Base-by-base conservation (phyloP, 2,113 vertebrate species). In the Osmerus eperlanus region DNA sequence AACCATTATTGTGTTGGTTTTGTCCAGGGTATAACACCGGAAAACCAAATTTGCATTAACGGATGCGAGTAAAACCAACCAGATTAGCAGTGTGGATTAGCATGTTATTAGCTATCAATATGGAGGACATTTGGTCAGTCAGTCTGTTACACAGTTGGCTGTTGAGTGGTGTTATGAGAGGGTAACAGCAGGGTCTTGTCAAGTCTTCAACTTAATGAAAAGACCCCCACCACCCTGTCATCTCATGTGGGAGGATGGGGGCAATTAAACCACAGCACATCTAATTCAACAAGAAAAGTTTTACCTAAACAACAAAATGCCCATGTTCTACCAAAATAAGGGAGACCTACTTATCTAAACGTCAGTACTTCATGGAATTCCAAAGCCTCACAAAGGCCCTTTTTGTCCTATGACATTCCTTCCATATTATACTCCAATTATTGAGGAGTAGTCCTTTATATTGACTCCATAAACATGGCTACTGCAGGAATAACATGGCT, bases 401-500 rank as follows among this genome's bases (percentile, higher is more conserved):
- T 87, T 84, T 78, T 85, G 78, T 81, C 63, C 55, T 59, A 74
- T 69, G 78, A 77, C 76, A 86, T 89, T 87, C 81, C 80, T 81
- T 75, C 80, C 82, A 84, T 84, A 84, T 74, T 85, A 83, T 74
- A 81, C 83, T 84, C 83, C 74, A 77, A 84, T 87, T 89, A 86
- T 82, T 70, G 78, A 72, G 78, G 84, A 84, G 77, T 76, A 78
- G 78, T 76, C 71, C 52, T 71, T 72, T 82, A 78, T 86, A 81
- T 81, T 75, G 76, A 84, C 86, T 90, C 82, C 75, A 79, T 87
- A 86, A 90, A 88, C 84, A 87, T 72, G 77, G 77, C 85, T 86
- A 84, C 76, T 84, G 84, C 77, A 85, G 79, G 82, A 87, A 91
- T 79, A 89, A 90, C 89, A 88, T 83, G 72, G 78, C 82, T 75